phyloP scores from a whole-genome alignment of 2,113 vertebrate genomes.

The Haemorhous mexicanus region DNA sequence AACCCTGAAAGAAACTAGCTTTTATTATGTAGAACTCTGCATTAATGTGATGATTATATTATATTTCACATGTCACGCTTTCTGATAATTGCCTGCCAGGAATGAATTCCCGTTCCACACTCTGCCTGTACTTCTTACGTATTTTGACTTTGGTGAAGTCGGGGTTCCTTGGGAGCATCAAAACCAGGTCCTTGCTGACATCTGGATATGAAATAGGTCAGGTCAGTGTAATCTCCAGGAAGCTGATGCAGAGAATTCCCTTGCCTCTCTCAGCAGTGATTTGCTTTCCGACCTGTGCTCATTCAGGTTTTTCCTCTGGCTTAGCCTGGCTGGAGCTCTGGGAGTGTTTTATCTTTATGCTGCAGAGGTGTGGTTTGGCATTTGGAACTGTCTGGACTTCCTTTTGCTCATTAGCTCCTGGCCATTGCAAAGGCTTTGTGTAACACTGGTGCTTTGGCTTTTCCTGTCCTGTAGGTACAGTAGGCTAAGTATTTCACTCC shows the following conservation, averaged over 20 bases:
- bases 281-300: neutral
- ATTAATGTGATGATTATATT: neutral
- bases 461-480: neutral
- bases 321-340: neutral
- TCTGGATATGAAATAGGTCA: slow-evolving; percentile 2
- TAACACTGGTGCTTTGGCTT: neutral
- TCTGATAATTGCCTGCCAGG: slow-evolving; percentile 7
- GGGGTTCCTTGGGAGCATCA: neutral
- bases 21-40: neutral
- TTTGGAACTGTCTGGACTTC: neutral
- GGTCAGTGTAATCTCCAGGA: neutral
- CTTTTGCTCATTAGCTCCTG: neutral
- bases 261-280: neutral
- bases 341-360: neutral
- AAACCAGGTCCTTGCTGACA: neutral
- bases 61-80: neutral
- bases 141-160: neutral
- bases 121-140: neutral
- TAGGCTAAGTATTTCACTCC: neutral
- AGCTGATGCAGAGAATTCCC: neutral
- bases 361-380: neutral
- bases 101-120: neutral
- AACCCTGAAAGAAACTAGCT: neutral
- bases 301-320: neutral
- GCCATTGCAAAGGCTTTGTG: neutral